Evolutionary conservation across 1,140 invertebrate species (phyloP).

Genomic region (Drosophila nebulosa): DNA sequence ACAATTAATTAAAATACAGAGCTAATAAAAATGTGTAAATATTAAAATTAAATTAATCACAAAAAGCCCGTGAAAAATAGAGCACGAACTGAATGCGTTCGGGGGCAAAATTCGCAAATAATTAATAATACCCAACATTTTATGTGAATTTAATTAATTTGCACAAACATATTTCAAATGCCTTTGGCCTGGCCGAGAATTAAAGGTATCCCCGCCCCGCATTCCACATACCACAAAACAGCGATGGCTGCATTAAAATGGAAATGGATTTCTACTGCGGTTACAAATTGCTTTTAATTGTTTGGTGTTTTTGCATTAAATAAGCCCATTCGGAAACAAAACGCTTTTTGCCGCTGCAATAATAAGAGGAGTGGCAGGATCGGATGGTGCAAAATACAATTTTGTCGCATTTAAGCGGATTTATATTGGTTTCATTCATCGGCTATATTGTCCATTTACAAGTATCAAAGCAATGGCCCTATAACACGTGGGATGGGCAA

Average conservation of each 20-base stretch:
- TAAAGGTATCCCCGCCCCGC: not conserved
- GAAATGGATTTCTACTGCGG: slow-evolving; percentile 42
- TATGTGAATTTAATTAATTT: slow-evolving; percentile 71
- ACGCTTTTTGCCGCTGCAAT: not conserved
- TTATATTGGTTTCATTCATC: slow-evolving; percentile 13
- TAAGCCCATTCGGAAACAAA: slow-evolving; percentile 26
- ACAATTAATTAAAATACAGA: slow-evolving; percentile 43
- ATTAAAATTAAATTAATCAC: slow-evolving; percentile 37
- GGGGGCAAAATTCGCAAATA: slow-evolving; percentile 15
- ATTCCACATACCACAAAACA: slow-evolving; percentile 2
- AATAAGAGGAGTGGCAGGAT: not conserved
- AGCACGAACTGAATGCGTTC: not conserved
- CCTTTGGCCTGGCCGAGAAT: not conserved
- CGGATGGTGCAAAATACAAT: not conserved
- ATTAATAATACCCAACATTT: slow-evolving; percentile 53
- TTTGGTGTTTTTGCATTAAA: slow-evolving; percentile 47
- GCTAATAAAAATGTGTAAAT: slow-evolving; percentile 12
- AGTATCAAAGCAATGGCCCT: not conserved
- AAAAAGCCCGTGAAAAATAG: slow-evolving; percentile 9
- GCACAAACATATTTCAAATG: slow-evolving; percentile 47
- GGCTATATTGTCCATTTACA: not conserved
- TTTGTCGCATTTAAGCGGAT: slow-evolving; percentile 46
- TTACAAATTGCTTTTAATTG: slow-evolving; percentile 58
- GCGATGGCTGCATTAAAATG: slow-evolving; percentile 33
- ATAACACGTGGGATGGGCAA: too few relatives aligned